phyloP scores from a whole-genome alignment of 2,888 invertebrate species.

The Panorpa germanica region DNA sequence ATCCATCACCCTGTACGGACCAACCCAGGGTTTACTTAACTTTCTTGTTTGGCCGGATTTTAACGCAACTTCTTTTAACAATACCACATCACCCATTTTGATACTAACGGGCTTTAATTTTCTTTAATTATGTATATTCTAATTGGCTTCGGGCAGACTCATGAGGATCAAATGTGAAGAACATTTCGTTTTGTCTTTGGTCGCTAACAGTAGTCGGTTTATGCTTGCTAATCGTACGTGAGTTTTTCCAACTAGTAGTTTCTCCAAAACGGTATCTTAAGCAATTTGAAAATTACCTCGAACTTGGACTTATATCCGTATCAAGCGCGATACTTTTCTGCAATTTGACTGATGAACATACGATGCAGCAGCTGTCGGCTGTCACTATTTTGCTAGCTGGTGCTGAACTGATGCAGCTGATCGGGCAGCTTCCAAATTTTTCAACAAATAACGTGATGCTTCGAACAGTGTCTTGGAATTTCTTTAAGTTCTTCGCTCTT shows the following conservation, averaged over 20 bases:
- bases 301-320: conserved; percentile 43
- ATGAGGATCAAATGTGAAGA: too few species aligned
- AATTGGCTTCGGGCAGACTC: too few species aligned
- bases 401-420: conserved; percentile 53
- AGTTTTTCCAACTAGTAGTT: conserved; percentile 49
- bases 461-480: conserved; percentile 60
- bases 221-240: conserved; percentile 46
- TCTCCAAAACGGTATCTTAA: conserved; percentile 45
- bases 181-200: too few species aligned
- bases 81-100: too few species aligned
- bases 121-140: too few species aligned
- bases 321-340: conserved; percentile 38
- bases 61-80: too few species aligned
- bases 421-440: conserved; percentile 60
- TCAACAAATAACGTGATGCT: conserved; percentile 74
- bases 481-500: conserved; percentile 58
- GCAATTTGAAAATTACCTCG: conserved; percentile 57
- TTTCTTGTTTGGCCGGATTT: too few species aligned
- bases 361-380: conserved; percentile 47
- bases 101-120: too few species aligned
- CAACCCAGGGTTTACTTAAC: too few species aligned
- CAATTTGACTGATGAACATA: conserved; percentile 28
- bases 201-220: too few species aligned
- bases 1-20: too few species aligned
- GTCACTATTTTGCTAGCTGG: conserved; percentile 56